Evolutionary conservation across 1,140 invertebrate genomes (phyloP), one percentile per base, ranked within the genome.

Genomic region (Phthorimaea operculella): DNA sequence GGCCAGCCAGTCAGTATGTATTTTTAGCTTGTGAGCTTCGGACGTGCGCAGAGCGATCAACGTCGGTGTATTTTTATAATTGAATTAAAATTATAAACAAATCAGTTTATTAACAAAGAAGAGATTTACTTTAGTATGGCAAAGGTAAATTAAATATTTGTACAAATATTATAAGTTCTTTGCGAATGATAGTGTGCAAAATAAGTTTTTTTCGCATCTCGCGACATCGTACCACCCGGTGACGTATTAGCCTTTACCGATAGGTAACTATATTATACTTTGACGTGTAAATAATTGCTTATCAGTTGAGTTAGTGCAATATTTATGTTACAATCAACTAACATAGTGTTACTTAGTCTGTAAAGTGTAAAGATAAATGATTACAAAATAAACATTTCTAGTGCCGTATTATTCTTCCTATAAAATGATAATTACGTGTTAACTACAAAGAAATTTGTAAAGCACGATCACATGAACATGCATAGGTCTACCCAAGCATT

Each of bases 1-100:
- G n/a, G n/a, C n/a, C n/a, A 60, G 58, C 58, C 47, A 55, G 60
- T 65, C 72, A 80, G 77, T 80, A 69, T 58, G 63, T 79, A 83
- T 79, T 80, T 83, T 71, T 79, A 75, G 57, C 68, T 72, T 64
- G 59, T 44, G 51, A 42, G 50, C 64, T 70, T 65, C 33, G 59
- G 63, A 72, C 72, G 76, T 78, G 51, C 60, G 49, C 54, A 54
- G 53, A 42, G 53, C 28, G 53, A 60, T 48, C 58, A 52, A 55
- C 58, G 59, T 42, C 66, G 57, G 71, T 77, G 74, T 64, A 68
- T 74, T 72, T 69, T 75, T 70, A 56, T 67, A 74, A 72, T 70
- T 65, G 64, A 71, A 68, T 77, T 70, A 64, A 77, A 71, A 69
- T 12, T 28, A 17, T 47, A 74, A 69, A 62, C 56, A 70, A 61